These are phyloP conservation scores for Drosophila buzzatii DNA, from an alignment of 2,888 invertebrate genomes.

Conservation along the genomic window DNA sequence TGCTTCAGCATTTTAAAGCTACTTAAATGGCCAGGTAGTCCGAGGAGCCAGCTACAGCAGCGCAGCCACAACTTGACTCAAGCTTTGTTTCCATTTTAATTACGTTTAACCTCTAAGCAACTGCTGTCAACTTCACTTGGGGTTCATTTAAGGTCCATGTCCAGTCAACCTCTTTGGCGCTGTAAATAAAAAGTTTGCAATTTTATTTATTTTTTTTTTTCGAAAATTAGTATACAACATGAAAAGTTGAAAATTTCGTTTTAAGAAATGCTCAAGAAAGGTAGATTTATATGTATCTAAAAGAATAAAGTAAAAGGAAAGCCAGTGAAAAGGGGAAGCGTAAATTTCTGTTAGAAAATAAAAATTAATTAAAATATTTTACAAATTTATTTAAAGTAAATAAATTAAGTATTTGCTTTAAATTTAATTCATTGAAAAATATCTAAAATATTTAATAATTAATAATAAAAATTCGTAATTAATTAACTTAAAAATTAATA, in stretches of 20 bases:
- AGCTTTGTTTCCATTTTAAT: slow-evolving; percentile 37
- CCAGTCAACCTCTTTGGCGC: not conserved
- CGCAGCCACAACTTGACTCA: slow-evolving; percentile 19
- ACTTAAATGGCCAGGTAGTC: slow-evolving; percentile 20
- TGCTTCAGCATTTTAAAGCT: slow-evolving; percentile 30
- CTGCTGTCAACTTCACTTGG: slow-evolving; percentile 4
- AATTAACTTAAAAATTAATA: no score
- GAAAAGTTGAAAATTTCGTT: slow-evolving; percentile 3
- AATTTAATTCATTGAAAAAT: not conserved
- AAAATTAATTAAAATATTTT: not conserved
- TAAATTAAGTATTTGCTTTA: not conserved
- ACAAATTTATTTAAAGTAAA: not conserved
- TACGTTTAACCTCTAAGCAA: slow-evolving; percentile 23
- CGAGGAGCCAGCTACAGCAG: slow-evolving; percentile 1
- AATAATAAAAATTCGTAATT: no score
- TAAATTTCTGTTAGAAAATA: not conserved
- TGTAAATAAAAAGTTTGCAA: slow-evolving; percentile 2
- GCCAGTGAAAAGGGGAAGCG: not conserved
- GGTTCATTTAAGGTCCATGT: not conserved
- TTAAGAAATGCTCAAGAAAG: not conserved
- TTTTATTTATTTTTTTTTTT: not conserved
- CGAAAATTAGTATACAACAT: not conserved
- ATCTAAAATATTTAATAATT: not conserved
- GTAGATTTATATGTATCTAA: not conserved
- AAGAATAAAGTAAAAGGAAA: not conserved